These are phyloP conservation scores for Tichodroma muraria DNA, from an alignment of 2,113 vertebrate genomes.

Conservation along the genomic window DNA sequence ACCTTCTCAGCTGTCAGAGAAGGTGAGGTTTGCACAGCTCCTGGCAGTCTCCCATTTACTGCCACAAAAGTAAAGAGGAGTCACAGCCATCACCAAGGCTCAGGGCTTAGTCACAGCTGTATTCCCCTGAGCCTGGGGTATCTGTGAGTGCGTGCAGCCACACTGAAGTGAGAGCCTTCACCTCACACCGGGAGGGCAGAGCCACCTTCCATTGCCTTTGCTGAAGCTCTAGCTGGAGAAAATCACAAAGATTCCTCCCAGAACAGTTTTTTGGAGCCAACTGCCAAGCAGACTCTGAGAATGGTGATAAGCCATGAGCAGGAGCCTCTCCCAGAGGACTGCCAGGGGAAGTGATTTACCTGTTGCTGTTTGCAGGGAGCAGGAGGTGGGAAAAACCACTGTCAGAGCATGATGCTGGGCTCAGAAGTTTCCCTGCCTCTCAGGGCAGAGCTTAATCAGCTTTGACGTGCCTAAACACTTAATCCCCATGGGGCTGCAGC, in stretches of 20 bases:
- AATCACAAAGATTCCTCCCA: background rate
- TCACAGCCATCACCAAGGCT: no score
- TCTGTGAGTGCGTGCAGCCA: background rate
- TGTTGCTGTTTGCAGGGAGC: background rate
- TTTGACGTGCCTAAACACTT: constrained; percentile 5
- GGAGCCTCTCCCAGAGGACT: background rate
- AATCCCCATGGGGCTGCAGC: background rate
- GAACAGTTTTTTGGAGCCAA: background rate
- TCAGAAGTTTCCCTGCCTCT: background rate
- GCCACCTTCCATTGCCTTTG: background rate
- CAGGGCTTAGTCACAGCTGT: background rate
- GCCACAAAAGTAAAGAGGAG: no score
- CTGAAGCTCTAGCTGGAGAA: background rate
- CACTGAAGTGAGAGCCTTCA: background rate
- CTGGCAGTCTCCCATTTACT: background rate
- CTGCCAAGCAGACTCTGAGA: background rate
- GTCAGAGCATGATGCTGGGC: background rate
- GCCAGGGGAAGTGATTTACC: background rate
- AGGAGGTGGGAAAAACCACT: background rate
- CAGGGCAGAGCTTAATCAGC: background rate
- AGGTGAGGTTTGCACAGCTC: background rate
- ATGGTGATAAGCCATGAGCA: accelerated
- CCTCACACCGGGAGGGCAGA: background rate
- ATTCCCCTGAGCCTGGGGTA: background rate
- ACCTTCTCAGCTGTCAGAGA: background rate